A percentile compares a stretch with the other conserved stretches of the same genome.
Conservation (phyloP, 1,140 invertebrate species). For the Plectrocnemia conspersa region DNA sequence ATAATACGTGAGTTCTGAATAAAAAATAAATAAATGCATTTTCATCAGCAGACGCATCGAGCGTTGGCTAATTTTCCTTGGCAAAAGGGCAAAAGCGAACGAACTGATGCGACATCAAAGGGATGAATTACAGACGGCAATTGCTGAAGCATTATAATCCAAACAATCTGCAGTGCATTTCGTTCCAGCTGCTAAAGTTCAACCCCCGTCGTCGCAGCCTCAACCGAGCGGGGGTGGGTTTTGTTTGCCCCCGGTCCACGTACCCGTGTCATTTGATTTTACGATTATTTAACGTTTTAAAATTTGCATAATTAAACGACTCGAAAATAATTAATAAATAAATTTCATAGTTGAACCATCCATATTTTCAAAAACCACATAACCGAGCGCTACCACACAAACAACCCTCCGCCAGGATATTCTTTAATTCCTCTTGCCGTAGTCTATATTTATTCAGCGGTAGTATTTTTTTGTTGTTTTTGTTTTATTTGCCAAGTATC, state of each 20-base stretch:
- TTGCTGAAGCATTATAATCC: constrained; percentile 35
- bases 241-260: neutral
- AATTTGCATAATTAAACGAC: neutral
- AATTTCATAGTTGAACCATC: too few relatives aligned
- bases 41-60: too few relatives aligned
- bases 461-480: constrained; percentile 17
- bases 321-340: neutral
- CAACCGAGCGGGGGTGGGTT: neutral
- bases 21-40: too few relatives aligned
- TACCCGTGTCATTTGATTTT: neutral
- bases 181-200: constrained; percentile 4
- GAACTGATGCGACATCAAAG: constrained; percentile 28
- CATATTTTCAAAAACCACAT: too few relatives aligned
- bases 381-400: too few relatives aligned
- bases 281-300: neutral
- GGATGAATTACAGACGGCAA: constrained; percentile 33
- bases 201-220: neutral
- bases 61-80: constrained; percentile 12
- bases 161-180: constrained; percentile 33
- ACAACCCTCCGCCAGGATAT: neutral
- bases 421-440: constrained; percentile 26
- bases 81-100: constrained; percentile 14
- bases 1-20: too few relatives aligned
- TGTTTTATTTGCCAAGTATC: constrained; percentile 23
- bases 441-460: constrained; percentile 21